Percentiles rank a stretch among this genome's conserved stretches.
Evolutionary conservation across 2,888 invertebrate species (phyloP).

Genomic region (Ophion ventricosus): DNA sequence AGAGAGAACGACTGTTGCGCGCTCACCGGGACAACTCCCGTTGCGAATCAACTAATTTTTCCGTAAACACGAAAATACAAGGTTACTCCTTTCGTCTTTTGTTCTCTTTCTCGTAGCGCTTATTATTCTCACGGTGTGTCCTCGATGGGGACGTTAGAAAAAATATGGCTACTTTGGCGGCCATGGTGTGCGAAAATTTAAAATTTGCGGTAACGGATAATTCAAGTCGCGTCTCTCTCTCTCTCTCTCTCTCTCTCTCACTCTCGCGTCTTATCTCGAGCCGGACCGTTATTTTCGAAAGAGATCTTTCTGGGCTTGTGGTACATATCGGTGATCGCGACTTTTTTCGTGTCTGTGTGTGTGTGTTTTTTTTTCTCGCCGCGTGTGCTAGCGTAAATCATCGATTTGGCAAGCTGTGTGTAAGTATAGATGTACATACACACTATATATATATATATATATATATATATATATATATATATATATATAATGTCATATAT

Average conservation of each 20-base stretch:
- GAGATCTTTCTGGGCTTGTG: not conserved
- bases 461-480: too few relatives aligned
- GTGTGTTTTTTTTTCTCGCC: not conserved
- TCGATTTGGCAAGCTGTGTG: not conserved
- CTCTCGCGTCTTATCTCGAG: not conserved
- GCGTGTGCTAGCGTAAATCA: not conserved
- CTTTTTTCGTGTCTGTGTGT: too few relatives aligned
- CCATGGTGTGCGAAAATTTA: not conserved
- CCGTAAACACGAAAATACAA: conserved; percentile 1
- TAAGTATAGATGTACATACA: not conserved
- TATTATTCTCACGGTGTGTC: not conserved
- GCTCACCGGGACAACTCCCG: not conserved
- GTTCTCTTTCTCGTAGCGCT: too few relatives aligned
- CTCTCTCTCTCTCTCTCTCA: not conserved
- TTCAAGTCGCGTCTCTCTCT: not conserved
- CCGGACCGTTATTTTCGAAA: not conserved
- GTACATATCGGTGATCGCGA: not conserved
- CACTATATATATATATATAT: too few relatives aligned
- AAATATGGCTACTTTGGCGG: not conserved
- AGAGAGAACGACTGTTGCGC: not conserved
- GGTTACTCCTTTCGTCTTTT: not conserved
- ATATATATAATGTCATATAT: too few relatives aligned
- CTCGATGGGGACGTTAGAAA: not conserved
- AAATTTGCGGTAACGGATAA: not conserved
- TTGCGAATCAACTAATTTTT: not conserved